phyloP scores from a whole-genome alignment of 2,113 vertebrate genomes.

The Upupa epops region DNA sequence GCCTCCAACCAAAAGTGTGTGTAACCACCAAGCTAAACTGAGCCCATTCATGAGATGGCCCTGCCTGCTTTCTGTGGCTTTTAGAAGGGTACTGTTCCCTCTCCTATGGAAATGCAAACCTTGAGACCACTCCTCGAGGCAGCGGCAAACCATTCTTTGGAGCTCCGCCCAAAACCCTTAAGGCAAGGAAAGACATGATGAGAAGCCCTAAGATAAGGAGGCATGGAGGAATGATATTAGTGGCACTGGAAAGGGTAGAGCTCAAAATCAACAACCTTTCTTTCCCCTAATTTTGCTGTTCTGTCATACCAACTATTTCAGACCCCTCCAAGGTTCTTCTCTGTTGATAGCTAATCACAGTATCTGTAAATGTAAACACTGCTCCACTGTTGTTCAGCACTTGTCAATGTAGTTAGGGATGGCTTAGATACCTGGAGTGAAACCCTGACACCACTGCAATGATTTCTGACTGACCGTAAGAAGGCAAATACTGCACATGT shows the following conservation, averaged over 20 bases:
- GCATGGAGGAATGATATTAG: not conserved
- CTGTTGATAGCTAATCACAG: not conserved
- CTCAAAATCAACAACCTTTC: not conserved
- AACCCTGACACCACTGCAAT: not conserved
- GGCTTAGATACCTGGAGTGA: not conserved
- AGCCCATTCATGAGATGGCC: fast-evolving
- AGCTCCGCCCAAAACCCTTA: not conserved
- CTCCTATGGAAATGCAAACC: not conserved
- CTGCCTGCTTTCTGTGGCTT: not conserved
- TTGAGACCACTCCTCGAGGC: not conserved
- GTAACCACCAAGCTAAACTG: fast-evolving
- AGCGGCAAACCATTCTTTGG: not conserved
- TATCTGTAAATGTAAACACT: not conserved
- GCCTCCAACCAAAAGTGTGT: fast-evolving
- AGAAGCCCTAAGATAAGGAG: not conserved
- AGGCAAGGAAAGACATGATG: fast-evolving
- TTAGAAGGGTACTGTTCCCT: not conserved
- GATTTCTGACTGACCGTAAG: not conserved
- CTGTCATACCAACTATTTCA: not conserved
- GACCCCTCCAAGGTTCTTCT: not conserved
- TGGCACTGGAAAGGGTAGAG: not conserved
- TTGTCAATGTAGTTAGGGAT: not conserved
- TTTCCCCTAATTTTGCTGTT: not conserved
- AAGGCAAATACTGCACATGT: not conserved
- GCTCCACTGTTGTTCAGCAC: not conserved